Conservation (phyloP, 2,113 vertebrate genomes). For the Callaeas wilsoni region DNA sequence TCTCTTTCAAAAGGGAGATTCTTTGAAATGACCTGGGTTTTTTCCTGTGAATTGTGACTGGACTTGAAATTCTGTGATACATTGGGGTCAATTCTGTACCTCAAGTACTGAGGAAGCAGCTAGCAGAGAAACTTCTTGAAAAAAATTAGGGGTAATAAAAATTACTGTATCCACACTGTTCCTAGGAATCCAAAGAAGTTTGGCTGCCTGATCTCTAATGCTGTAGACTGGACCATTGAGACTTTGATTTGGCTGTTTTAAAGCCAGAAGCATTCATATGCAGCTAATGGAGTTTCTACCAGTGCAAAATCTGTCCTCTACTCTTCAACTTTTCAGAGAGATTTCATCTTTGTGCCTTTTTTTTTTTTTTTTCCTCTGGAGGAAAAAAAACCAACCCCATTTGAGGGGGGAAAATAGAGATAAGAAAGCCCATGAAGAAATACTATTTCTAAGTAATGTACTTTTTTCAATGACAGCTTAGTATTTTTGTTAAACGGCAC, state of each 20-base stretch:
- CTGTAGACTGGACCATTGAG: not conserved
- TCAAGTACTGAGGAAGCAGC: not conserved
- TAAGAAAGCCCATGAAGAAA: conserved; percentile 40
- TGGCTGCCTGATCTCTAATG: not conserved
- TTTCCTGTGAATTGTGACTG: not conserved
- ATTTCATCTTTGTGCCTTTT: not conserved
- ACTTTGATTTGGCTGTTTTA: not conserved
- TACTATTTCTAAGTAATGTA: conserved; percentile 44
- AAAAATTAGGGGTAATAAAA: not conserved
- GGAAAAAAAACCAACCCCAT: not conserved
- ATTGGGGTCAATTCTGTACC: not conserved
- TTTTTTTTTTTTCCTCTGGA: not conserved
- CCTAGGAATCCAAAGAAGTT: not conserved
- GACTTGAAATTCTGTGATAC: not conserved
- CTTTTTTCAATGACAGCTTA: conserved; percentile 61
- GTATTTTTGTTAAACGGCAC: conserved; percentile 73
- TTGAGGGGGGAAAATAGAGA: conserved; percentile 28
- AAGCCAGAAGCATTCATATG: not conserved
- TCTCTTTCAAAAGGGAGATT: not conserved
- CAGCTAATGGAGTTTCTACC: not conserved
- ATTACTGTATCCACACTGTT: accelerated
- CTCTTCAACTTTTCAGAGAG: conserved; percentile 17
- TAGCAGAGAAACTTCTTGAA: not conserved
- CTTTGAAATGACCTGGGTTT: not conserved
- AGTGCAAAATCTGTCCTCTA: not conserved